Percentiles rank a stretch among this genome's conserved stretches.
Conservation (phyloP, 2,888 invertebrate species). For the Dicycla oo region DNA sequence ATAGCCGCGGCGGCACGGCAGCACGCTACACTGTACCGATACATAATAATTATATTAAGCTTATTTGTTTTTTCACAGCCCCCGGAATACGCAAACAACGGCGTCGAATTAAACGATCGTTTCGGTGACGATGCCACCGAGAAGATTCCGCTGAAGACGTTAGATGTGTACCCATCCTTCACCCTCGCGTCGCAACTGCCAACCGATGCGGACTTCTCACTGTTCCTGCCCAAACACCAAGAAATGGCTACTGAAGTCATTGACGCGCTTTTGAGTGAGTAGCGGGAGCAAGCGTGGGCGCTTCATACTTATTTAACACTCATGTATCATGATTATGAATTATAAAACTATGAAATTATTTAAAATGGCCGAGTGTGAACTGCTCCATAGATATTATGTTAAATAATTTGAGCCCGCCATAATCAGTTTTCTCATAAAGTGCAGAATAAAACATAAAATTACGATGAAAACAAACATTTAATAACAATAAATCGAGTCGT, state of each 20-base stretch:
- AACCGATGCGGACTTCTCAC: conserved; percentile 92
- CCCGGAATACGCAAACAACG: conserved; percentile 88
- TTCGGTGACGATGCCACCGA: conserved; percentile 90
- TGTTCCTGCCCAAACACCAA: conserved; percentile 93
- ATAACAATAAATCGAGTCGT: conserved; percentile 37
- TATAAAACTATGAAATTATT: background rate
- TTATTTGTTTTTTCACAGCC: conserved; percentile 67
- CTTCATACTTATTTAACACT: background rate
- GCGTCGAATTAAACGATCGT: conserved; percentile 90
- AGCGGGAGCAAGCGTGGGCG: background rate
- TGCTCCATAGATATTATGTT: background rate
- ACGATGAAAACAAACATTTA: conserved; percentile 30
- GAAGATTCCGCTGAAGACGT: conserved; percentile 88
- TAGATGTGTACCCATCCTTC: conserved; percentile 90
- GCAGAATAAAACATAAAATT: conserved; percentile 25
- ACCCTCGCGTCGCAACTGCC: conserved; percentile 90
- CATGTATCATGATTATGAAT: background rate
- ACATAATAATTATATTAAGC: background rate
- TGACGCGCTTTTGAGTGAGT: conserved; percentile 92
- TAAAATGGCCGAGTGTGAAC: background rate
- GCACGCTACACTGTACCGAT: background rate
- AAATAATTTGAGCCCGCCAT: too few relatives aligned
- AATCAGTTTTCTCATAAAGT: background rate
- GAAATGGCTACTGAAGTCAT: conserved; percentile 93
- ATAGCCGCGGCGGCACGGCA: background rate